Evolutionary conservation across 1,140 invertebrate genomes (phyloP), one percentile per base, ranked within the genome.

Genomic region (Papilio glaucus): DNA sequence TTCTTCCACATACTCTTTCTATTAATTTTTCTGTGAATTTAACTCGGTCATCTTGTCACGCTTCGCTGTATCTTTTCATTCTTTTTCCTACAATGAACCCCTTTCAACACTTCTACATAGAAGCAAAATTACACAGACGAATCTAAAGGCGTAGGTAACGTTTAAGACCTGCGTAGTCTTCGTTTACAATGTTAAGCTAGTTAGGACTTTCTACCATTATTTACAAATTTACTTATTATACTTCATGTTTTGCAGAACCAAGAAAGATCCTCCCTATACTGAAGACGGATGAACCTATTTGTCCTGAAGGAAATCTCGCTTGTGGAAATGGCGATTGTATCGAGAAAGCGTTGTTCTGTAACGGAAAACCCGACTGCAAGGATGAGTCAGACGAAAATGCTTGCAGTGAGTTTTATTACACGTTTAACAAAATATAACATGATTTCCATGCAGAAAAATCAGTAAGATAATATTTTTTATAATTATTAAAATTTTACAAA

Each of bases 291-390:
- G 97, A 98, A 90, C 98, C 98, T 61, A 95, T 98, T 76, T 98
- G 97, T 83, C 95, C 97, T 7, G 97, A 97, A 82, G 97, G 96
- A 41, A 97, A 98, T 94, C 91, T 98, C 26, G 96, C 97, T 49
- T 98, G 97, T 86, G 97, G 97, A 72, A 97, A 97, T 90, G 96
- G 97, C 76, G 97, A 98, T 81, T 98, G 98, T 92, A 95, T 98
- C 29, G 97, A 98, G 75, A 98, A 97, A 92, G 96, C 97, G 83
- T 94, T 98, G 37, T 98, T 98, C 94, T 99, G 98, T 93, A 98
- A 99, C 87, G 97, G 97, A 85, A 97, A 97, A 93, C 93, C 95
- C 37, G 97, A 99, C 83, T 99, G 98, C 93, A 96, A 97, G 82
- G 98, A 99, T 91, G 97, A 98, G 84, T 98, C 98, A 42, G 98